Base-by-base conservation (phyloP, 2,113 vertebrate genomes). In the Poecile atricapillus region DNA sequence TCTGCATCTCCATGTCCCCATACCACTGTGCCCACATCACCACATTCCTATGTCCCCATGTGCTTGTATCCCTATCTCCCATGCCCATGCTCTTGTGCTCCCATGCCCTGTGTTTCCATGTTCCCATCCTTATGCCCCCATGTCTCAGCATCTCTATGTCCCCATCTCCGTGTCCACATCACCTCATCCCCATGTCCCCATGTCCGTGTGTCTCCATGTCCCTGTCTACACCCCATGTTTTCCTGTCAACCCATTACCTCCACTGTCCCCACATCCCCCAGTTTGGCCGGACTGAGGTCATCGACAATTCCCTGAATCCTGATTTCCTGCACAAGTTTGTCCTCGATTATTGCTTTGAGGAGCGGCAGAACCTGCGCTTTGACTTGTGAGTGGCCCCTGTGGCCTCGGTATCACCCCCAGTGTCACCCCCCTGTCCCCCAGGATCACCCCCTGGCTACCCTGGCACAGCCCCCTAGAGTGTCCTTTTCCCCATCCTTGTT, bases 281-380 rank as follows among this genome's bases (percentile, higher is more conserved):
- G 99, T 99, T 99, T 43, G 99, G 99, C 83, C 98, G 99, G 82
- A 99, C 99, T 0, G 99, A 99, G 93, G 99, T 99, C 96, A 99
- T 99, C 20, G 98, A 99, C 98, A 99, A 99, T 97, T 98, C 99
- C 2, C 97, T 99, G 69, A 99, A 99, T 95, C 99, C 99, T 0
- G 99, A 99, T 95, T 99, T 99, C 55, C 98, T 99, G 69, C 98
- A 98, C 94, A 99, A 99, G 94, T 99, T 99, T 81, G 98, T 99
- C 60, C 98, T 99, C 33, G 98, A 99, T 96, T 99, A 99, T 96
- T 99, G 99, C 97, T 99, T 99, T 37, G 99, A 99, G 97, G 99
- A 99, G 97, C 99, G 99, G 92, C 99, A 99, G 97, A 99, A 98
- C 86, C 98, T 99, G 53, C 99, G 99, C 82, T 99, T 99, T n/a